phyloP scores from a whole-genome alignment of 2,888 invertebrate species.

The Phragmatobia fuliginosa region DNA sequence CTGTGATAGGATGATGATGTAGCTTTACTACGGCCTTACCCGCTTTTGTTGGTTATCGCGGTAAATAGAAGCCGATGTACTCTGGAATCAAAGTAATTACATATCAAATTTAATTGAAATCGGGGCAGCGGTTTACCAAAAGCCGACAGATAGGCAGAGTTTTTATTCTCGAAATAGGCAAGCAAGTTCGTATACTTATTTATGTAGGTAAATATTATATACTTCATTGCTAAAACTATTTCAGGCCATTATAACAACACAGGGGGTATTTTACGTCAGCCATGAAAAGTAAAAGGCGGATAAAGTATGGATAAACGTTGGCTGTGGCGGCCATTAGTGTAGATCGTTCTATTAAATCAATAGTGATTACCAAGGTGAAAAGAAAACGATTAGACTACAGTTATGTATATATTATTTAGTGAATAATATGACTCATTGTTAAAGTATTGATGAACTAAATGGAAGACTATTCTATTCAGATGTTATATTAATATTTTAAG shows the following conservation, averaged over 20 bases:
- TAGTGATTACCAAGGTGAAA: not conserved
- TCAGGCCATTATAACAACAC: not conserved
- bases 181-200: not conserved
- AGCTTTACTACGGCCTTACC: no score
- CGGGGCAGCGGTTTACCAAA: no score
- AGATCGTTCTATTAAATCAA: not conserved
- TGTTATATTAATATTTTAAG: no score
- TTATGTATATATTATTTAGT: not conserved
- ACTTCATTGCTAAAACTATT: not conserved
- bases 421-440: no score
- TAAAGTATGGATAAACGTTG: not conserved
- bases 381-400: not conserved
- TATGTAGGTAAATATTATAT: not conserved
- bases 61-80: no score
- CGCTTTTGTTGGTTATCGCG: no score
- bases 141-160: no score
- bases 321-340: not conserved
- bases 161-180: no score
- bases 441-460: not conserved
- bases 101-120: no score
- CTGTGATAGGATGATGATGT: no score
- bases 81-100: no score
- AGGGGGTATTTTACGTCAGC: not conserved
- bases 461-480: not conserved
- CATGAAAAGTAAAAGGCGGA: slow-evolving; percentile 7